Percentiles rank a stretch among this genome's conserved stretches.
phyloP scores from a whole-genome alignment of 2,888 invertebrate species.

The Lomographa bimaculata region DNA sequence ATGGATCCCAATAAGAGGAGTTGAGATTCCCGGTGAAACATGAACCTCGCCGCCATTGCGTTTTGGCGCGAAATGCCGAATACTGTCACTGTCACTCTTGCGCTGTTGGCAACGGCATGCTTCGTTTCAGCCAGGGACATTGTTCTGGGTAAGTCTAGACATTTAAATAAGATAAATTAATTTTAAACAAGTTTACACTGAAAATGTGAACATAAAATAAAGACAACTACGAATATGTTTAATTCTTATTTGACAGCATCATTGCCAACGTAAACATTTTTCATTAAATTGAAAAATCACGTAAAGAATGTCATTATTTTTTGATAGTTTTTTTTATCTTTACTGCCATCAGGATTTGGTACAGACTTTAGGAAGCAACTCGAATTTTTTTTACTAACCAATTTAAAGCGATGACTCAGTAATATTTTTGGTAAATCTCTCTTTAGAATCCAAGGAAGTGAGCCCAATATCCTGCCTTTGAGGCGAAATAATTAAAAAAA shows the following conservation, averaged over 20 bases:
- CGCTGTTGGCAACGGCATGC: conserved; percentile 56
- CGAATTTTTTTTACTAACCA: conserved; percentile 4
- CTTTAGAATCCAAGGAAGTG: conserved; percentile 14
- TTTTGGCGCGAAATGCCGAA: conserved; percentile 75
- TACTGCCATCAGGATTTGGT: not conserved
- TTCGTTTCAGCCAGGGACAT: conserved; percentile 67
- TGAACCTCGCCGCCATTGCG: conserved; percentile 64
- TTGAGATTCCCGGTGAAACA: conserved; percentile 63
- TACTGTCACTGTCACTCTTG: conserved; percentile 60
- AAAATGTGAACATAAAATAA: too few species aligned
- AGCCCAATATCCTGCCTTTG: conserved; percentile 16
- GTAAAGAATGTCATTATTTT: too few species aligned
- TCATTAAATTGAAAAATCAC: too few species aligned
- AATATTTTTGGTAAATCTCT: conserved; percentile 8
- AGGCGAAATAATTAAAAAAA: conserved; percentile 4
- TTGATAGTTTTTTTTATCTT: conserved; percentile 20
- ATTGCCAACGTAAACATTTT: too few species aligned
- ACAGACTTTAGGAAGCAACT: not conserved
- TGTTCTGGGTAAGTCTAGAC: conserved; percentile 69
- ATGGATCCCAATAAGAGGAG: conserved; percentile 74
- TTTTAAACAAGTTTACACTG: too few species aligned
- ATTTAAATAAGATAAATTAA: too few species aligned
- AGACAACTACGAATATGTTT: too few species aligned
- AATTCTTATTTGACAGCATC: too few species aligned
- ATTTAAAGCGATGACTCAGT: conserved; percentile 18